Base-by-base conservation (phyloP, 2,113 vertebrate species). In the Isurus oxyrinchus region DNA sequence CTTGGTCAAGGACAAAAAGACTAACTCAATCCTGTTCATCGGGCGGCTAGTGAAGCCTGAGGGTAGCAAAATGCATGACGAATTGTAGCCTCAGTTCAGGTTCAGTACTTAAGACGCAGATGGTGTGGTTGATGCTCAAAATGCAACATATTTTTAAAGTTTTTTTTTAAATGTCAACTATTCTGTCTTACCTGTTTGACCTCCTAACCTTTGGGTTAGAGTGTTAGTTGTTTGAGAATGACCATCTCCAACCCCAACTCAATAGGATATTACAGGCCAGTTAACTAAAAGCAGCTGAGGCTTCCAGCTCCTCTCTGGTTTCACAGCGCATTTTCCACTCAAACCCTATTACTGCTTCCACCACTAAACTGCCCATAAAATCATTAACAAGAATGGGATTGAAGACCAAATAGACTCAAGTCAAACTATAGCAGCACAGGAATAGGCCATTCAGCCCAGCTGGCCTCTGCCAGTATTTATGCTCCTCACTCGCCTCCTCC, bases 1-100 rank as follows among this genome's bases (percentile, higher is more conserved):
- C 97, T 97, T 99, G 79, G 98, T 99, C 97, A 98, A 98, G 97
- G 99, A 99, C 97, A 98, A 97, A 97, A 99, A 99, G 97, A 99
- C 98, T 0, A 98, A 98, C 96, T 98, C 99, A 96, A 98, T 99
- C 96, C 98, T 99, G 57, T 99, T 99, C 97, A 99, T 99, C 0
- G 99, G 99, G 97, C 98, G 99, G 97, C 98, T 99, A 87, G 98
- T 99, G 79, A 97, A 98, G 96, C 99, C 99, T 67, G 99, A 99
- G 96, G 99, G 99, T 0, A 98, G 99, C 84, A 99, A 99, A 97
- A 98, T 99, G 98, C 98, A 99, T 5, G 99, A 99, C 5, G 99
- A 99, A 97, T 97, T 99, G 97, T 99, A 99, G 98, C 44, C 94
- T 10, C 35, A 8, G 59, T 0, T 31, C 14, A 0, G 4, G 0